Base-by-base conservation (phyloP, 2,797 vertebrate genomes). In the Tiaroga cobitis region DNA sequence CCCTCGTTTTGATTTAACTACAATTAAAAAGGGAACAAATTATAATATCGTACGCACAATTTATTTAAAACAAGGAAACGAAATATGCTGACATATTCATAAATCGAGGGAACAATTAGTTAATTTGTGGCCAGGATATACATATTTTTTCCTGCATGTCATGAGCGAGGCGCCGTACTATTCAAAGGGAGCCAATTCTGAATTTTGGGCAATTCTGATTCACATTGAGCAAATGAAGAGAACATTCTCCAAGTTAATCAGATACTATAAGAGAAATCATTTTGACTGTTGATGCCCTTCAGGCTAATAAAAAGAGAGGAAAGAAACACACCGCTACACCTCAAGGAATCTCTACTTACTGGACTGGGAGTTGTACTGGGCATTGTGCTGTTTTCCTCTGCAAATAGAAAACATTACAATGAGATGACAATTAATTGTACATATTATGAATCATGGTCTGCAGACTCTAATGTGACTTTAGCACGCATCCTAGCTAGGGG, bases 291-390 rank as follows among this genome's bases (percentile, higher is more conserved):
- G 43, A 41, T 78, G 46, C 4, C 8, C n/a, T 70, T 21, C 21
- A 34, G 10, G 18, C 24, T 46, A 19, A 26, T 39, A 72, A 18
- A 77, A 9, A 41, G 10, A 29, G n/a, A 2, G 32, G 8, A 78
- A 68, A 29, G 3, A 19, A 73, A 49, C 16, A 10, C n/a, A 4
- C 18, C 1, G 2, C 4, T 1, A 29, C 21, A 74, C 29, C 16
- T 81, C 32, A 7, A 73, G 32, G 10, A 39, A 49, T 68, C 8
- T 70, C 11, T 54, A 84, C 78, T 81, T 59, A 87, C 86, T 32
- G 65, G 10, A 16, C 3, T 46, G 8, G 86, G 26, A 9, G 79
- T 82, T 34, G 68, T 83, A 68, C 3, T n/a, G 2, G 68, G 8
- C 51, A 29, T 34, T 70, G 67, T 83, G 61, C 2, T 32, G 3